A percentile compares a stretch with the other conserved stretches of the same genome.
Conservation (phyloP, 2,888 invertebrate species). For the Stenotaenia linearis region DNA sequence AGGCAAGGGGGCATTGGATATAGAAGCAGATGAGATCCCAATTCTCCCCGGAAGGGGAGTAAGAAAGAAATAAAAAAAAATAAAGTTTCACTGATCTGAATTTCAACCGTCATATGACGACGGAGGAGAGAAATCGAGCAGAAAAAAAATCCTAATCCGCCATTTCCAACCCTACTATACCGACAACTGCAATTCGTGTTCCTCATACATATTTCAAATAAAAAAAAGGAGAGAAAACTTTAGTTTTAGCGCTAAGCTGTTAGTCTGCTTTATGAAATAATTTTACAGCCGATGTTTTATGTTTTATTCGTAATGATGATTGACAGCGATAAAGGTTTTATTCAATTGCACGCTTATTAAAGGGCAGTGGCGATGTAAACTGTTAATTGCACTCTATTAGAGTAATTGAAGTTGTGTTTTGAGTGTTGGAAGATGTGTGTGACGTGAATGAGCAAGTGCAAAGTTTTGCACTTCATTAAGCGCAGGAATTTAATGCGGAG, state of each 20-base stretch:
- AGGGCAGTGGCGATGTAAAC: background rate
- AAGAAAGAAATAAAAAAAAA: background rate
- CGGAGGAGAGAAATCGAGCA: background rate
- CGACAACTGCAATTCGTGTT: background rate
- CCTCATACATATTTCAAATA: background rate
- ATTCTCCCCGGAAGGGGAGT: background rate
- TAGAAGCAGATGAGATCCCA: background rate
- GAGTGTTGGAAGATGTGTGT: too few species aligned
- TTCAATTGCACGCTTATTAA: background rate
- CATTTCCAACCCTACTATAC: background rate
- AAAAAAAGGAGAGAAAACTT: background rate
- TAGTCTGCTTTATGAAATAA: background rate
- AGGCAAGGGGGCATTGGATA: background rate
- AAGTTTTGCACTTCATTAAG: too few species aligned
- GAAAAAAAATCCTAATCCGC: background rate
- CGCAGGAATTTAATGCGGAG: too few species aligned
- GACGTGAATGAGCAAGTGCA: too few species aligned
- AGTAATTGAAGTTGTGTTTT: too few species aligned
- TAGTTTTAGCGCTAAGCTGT: background rate
- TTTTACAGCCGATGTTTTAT: background rate
- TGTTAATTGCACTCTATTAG: too few species aligned
- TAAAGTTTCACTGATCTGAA: conserved; percentile 14
- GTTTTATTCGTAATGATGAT: background rate
- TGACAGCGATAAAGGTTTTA: background rate
- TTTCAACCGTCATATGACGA: background rate